These are phyloP conservation scores for Cephalopholis sonnerati DNA, from an alignment of 2,113 vertebrate genomes.

Conservation along the genomic window DNA sequence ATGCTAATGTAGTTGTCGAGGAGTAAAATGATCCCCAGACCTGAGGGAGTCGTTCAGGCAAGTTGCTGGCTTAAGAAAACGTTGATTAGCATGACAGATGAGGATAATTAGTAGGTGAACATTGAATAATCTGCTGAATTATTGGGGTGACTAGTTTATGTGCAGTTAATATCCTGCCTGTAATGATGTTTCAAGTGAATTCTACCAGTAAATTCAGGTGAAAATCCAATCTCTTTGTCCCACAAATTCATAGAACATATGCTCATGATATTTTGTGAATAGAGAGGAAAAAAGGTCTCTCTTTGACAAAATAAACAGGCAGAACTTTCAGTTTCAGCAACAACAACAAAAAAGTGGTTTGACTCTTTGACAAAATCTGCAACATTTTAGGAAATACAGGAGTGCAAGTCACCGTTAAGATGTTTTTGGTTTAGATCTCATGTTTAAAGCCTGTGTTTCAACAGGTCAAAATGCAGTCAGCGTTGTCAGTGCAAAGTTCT, in stretches of 20 bases:
- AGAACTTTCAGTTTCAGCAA: too few relatives aligned
- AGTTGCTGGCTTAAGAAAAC: slow-evolving; percentile 5
- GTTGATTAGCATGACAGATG: not conserved
- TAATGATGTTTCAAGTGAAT: not conserved
- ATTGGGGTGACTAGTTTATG: not conserved
- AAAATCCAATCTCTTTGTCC: not conserved
- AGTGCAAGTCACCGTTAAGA: too few relatives aligned
- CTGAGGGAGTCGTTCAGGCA: not conserved
- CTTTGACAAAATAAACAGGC: too few relatives aligned
- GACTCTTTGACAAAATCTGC: too few relatives aligned
- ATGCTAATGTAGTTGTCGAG: slow-evolving; percentile 38
- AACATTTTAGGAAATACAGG: too few relatives aligned
- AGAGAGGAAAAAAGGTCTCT: too few relatives aligned
- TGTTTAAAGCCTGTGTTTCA: too few relatives aligned
- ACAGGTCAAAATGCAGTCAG: not conserved
- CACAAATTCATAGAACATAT: not conserved
- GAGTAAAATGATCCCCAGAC: slow-evolving; percentile 30
- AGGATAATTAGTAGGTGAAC: slow-evolving; percentile 15
- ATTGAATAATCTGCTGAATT: slow-evolving; percentile 14
- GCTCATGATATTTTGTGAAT: too few relatives aligned
- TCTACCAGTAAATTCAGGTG: not conserved
- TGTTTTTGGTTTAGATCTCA: too few relatives aligned
- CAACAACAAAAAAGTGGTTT: too few relatives aligned
- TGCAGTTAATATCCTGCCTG: not conserved
- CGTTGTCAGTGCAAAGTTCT: not conserved